These are phyloP conservation scores for Pseudomyrmex gracilis DNA, from an alignment of 1,140 invertebrate species.

Conservation along the genomic window DNA sequence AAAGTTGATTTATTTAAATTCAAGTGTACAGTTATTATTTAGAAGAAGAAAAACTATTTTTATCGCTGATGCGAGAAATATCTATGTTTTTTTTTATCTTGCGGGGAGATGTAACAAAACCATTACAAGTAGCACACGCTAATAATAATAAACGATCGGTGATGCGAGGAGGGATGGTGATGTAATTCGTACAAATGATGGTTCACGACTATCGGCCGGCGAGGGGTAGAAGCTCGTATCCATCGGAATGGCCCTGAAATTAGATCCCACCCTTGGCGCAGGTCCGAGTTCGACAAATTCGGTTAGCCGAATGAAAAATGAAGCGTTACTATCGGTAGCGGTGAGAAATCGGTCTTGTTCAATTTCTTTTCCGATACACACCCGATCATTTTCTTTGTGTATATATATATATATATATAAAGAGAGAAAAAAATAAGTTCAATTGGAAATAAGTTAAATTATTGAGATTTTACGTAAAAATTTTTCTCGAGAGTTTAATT, in stretches of 20 bases:
- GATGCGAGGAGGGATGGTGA: constrained; percentile 63
- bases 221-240: constrained; percentile 76
- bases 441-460: too few species aligned
- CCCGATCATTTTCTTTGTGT: too few species aligned
- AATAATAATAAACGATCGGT: constrained; percentile 84
- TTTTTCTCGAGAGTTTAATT: background rate
- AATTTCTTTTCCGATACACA: constrained; percentile 46
- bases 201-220: constrained; percentile 76
- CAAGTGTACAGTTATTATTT: too few species aligned
- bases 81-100: background rate
- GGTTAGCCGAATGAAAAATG: constrained; percentile 84
- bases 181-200: constrained; percentile 85
- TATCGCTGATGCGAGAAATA: too few species aligned
- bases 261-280: constrained; percentile 81
- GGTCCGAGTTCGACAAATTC: constrained; percentile 83
- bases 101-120: constrained; percentile 65
- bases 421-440: too few species aligned
- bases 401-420: too few species aligned
- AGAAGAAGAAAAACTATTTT: too few species aligned
- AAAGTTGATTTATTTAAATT: too few species aligned
- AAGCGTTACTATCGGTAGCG: constrained; percentile 66
- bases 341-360: constrained; percentile 38
- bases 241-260: constrained; percentile 82
- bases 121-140: constrained; percentile 74
- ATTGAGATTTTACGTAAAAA: background rate